Conservation (phyloP, 2,797 vertebrate genomes). For the Gymnothorax javanicus region DNA sequence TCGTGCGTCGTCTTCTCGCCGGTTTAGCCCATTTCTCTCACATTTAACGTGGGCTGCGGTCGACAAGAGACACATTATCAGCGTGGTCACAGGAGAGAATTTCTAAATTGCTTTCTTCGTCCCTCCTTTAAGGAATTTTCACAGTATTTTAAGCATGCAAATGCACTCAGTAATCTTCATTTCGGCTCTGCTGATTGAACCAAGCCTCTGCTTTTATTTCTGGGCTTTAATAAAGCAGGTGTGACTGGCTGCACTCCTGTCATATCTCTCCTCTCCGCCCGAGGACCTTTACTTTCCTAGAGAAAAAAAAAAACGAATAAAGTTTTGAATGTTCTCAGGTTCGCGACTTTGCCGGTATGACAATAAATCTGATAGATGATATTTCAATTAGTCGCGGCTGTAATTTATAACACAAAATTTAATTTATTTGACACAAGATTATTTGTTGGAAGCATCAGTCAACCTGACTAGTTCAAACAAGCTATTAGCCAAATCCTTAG, state of each 20-base stretch:
- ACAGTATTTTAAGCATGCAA: background rate
- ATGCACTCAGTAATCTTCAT: background rate
- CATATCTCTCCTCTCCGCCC: background rate
- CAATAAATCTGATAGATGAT: constrained; percentile 88
- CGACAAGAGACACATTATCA: background rate
- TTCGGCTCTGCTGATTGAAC: background rate
- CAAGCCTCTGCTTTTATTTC: background rate
- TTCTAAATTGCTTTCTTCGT: constrained; percentile 9
- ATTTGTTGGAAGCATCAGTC: constrained; percentile 83
- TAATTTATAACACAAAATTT: constrained; percentile 87
- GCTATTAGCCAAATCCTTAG: constrained; percentile 63
- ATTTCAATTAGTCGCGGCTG: constrained; percentile 82
- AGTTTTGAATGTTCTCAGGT: constrained; percentile 83
- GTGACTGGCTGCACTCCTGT: background rate
- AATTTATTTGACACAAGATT: constrained; percentile 86
- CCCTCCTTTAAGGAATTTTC: constrained; percentile 32
- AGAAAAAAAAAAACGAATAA: constrained; percentile 60
- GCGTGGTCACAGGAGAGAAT: background rate
- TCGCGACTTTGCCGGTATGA: constrained; percentile 81
- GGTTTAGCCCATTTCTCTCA: background rate
- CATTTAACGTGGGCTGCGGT: background rate
- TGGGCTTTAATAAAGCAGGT: background rate
- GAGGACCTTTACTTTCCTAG: constrained; percentile 1
- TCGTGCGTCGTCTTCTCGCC: background rate
- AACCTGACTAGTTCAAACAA: constrained; percentile 81